Evolutionary conservation across 2,888 invertebrate genomes (phyloP).

Genomic region (Anorthoa munda): DNA sequence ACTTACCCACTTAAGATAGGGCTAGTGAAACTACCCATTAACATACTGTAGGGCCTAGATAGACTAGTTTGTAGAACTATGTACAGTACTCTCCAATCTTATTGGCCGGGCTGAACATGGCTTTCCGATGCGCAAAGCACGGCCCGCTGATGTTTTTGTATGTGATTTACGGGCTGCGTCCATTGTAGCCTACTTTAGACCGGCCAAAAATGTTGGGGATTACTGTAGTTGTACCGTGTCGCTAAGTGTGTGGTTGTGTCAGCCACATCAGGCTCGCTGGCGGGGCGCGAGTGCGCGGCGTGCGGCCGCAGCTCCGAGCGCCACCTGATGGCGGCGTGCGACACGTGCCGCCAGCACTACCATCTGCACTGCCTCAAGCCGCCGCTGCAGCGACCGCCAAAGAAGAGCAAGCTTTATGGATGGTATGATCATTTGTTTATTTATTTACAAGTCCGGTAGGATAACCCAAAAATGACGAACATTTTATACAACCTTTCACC

Average conservation of each 20-base stretch:
- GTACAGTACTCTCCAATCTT: no score
- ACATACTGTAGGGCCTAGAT: not conserved
- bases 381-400: conserved; percentile 97
- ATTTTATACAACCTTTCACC: no score
- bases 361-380: conserved; percentile 98
- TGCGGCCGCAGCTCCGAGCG: conserved; percentile 97
- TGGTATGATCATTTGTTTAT: conserved; percentile 91
- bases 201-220: no score
- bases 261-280: conserved; percentile 73
- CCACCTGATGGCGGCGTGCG: conserved; percentile 98
- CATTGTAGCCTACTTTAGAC: no score
- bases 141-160: no score
- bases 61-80: not conserved
- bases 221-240: not conserved
- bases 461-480: no score
- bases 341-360: conserved; percentile 97
- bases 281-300: conserved; percentile 95
- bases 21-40: not conserved
- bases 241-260: conserved; percentile 54
- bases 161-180: no score
- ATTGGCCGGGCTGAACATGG: no score
- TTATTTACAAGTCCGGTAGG: not conserved
- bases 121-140: no score
- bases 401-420: conserved; percentile 98
- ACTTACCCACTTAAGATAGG: not conserved